Evolutionary conservation across 2,113 vertebrate species (phyloP), one percentile per base, ranked within the genome.

Genomic region (Aleadryas rufinucha): DNA sequence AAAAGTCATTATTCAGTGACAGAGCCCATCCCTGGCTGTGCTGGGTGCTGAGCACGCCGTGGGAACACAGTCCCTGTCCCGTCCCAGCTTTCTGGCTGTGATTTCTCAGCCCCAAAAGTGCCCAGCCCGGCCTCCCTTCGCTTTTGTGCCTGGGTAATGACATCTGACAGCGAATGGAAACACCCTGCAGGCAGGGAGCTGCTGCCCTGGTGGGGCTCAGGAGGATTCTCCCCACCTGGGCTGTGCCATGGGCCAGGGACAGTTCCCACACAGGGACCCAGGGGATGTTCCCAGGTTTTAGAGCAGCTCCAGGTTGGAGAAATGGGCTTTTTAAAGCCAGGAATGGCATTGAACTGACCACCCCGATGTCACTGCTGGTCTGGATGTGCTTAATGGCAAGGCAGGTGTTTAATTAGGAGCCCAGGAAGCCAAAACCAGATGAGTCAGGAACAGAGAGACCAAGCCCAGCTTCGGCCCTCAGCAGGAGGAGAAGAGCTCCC

Each of bases 1-100:
- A 37, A 56, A 6, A 13, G 1, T 17, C 39, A 11, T 26, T 15
- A 1, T 4, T 60, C 6, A 6, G 2, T 3, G 28, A 5, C 6
- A 8, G 53, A 18, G 16, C 27, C n/a, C 13, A 7, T 37, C 27
- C 11, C 53, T 42, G 41, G 16, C 22, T n/a, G 69, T 6, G 9
- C 13, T 16, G 35, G 28, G 56, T 31, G 85, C 8, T 6, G 33
- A 13, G 35, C 37, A 20, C 22, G 18, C 59, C 39, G 16, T 79
- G 78, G 53, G 69, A 84, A 52, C 77, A 7, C 77, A 7, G 47
- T 16, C 26, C 10, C 6, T 22, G 56, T 7, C 37, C 23, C 26
- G 17, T 17, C 30, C 27, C n/a, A 63, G 33, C 63, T 41, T 16
- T 39, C 37, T 39, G 30, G 5, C 7, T 23, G 60, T 22, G 61